Evolutionary conservation across 1,140 invertebrate genomes (phyloP).

Genomic region (Philopotamus ludificatus): DNA sequence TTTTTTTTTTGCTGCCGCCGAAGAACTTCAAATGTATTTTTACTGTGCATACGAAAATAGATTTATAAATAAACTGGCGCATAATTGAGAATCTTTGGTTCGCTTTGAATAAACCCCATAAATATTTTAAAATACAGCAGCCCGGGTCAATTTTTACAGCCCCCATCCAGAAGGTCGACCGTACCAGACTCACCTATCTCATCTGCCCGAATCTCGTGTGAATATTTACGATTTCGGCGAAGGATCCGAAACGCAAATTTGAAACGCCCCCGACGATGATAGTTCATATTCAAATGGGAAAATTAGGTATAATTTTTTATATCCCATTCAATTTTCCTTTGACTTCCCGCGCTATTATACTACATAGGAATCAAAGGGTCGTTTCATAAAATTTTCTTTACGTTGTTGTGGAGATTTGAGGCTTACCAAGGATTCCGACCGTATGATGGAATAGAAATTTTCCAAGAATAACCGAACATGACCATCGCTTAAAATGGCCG

Average conservation of each 20-base stretch:
- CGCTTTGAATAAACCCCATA: background rate
- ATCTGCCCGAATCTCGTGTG: conserved; percentile 16
- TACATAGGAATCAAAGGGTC: background rate
- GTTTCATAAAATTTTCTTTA: background rate
- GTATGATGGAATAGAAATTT: conserved; percentile 7
- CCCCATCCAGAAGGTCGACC: conserved; percentile 12
- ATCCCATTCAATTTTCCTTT: too few species aligned
- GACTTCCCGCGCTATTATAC: too few species aligned
- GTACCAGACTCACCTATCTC: conserved; percentile 16
- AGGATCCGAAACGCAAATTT: conserved; percentile 1
- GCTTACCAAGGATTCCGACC: background rate
- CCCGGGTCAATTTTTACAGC: conserved; percentile 21
- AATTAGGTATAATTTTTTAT: too few species aligned
- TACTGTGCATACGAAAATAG: too few species aligned
- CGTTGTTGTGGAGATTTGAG: background rate
- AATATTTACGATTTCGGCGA: conserved; percentile 16
- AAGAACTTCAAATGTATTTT: too few species aligned
- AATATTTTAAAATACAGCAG: conserved; percentile 26
- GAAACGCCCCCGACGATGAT: too few species aligned
- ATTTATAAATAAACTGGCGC: too few species aligned
- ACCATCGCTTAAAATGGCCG: conserved; percentile 18
- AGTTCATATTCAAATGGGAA: too few species aligned
- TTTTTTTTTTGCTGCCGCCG: too few species aligned
- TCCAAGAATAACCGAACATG: conserved; percentile 16
- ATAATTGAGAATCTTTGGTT: background rate